Evolutionary conservation across 1,140 invertebrate genomes (phyloP), one percentile per base, ranked within the genome.

Genomic region (Euwallacea fornicatus): DNA sequence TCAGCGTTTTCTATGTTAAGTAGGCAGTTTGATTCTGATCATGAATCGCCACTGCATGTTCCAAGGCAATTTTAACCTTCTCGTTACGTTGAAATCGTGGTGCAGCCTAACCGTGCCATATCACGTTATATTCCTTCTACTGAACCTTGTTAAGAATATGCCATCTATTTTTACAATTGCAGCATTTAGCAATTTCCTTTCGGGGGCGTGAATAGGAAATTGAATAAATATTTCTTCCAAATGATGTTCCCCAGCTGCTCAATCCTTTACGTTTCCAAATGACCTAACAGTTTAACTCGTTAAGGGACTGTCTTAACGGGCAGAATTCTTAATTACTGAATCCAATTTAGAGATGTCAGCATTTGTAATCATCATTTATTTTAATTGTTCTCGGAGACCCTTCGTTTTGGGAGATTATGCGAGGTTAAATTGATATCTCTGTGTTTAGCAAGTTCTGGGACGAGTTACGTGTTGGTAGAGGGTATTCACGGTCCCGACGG

Each of bases 21-120:
- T 33, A 33, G 21, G 21, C 21, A 33, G 21, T 33, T 33, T 33
- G 21, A 33, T 33, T 50, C 13, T 13, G 46, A 50, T 50, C 46
- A 50, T 50, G 13, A 13, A 50, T 50, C 46, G 46, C 9, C 21
- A 56, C 8, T 16, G 16, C 71, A 72, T 72, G 71, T 43, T 68
- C 42, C 54, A 68, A 68, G 56, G 54, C 60, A 68, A 67, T 72
- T 72, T 72, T 66, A 72, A 66, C 53, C 64, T 43, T 15, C 59
- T 50, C 15, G 53, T 66, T 66, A 56, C 41, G 70, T 47, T 42
- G 55, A 65, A 72, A 72, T 72, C 70, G 70, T 72, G 70, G 70
- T 62, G 21, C 42, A 42, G 42, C 42, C 41, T 41, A 61, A 56
- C 55, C 66, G 59, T 72, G 71, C 71, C 55, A 60, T 71, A 71